Conservation (phyloP, 2,113 vertebrate genomes). For the Mirounga angustirostris region DNA sequence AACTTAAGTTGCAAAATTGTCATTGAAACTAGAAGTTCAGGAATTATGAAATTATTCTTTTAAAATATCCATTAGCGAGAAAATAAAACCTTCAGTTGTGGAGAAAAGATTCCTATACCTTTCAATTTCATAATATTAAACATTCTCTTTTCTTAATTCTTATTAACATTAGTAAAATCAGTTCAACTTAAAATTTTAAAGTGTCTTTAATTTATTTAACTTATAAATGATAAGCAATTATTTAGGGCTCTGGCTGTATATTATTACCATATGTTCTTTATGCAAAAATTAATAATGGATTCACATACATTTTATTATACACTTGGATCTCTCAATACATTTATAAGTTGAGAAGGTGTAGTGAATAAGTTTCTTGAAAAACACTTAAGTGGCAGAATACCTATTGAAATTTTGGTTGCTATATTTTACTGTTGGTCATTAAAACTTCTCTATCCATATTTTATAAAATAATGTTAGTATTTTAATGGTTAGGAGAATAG, state of each 20-base stretch:
- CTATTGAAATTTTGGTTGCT: neutral
- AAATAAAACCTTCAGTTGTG: neutral
- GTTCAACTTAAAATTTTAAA: conserved; percentile 47
- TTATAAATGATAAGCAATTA: conserved; percentile 30
- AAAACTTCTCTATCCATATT: conserved; percentile 18
- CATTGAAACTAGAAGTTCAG: conserved; percentile 58
- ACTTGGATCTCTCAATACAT: neutral
- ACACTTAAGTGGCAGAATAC: neutral
- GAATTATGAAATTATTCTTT: conserved; percentile 56
- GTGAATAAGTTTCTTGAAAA: conserved; percentile 9
- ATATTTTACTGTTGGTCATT: conserved; percentile 20
- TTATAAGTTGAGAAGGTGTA: neutral
- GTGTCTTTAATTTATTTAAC: conserved; percentile 60
- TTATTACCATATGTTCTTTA: conserved; percentile 14
- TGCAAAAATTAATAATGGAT: neutral
- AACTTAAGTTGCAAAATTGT: conserved; percentile 47
- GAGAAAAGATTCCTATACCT: conserved; percentile 46
- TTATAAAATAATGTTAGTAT: conserved; percentile 34
- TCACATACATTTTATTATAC: neutral
- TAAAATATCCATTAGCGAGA: neutral
- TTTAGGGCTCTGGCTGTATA: neutral
- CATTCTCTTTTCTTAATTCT: conserved; percentile 52
- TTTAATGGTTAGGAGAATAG: conserved; percentile 43
- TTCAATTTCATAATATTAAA: conserved; percentile 44
- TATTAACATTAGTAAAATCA: conserved; percentile 68